Base-by-base conservation (phyloP, 2,888 invertebrate species). In the Platycheirus albimanus region DNA sequence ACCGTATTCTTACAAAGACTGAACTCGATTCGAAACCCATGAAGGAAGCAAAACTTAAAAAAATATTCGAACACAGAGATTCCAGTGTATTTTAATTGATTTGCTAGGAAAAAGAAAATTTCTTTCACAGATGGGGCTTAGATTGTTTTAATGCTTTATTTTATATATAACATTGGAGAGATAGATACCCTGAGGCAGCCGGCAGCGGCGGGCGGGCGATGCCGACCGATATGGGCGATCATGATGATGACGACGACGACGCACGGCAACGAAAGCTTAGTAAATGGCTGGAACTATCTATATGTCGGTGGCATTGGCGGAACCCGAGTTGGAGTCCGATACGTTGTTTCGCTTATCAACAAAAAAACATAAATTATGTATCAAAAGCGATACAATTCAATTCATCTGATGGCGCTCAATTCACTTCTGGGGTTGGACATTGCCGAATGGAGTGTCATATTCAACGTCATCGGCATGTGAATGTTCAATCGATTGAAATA, bases 401-500 rank as follows among this genome's bases (percentile, higher is more conserved):
- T 78, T 71, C 77, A 71, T 78, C 58, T 58, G 45, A 43, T 51
- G 71, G 71, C 66, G 71, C 61, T 49, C 15, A 43, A 41, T 78
- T 71, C 71, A 41, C 43, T 58, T 66, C 24, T 51, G 38, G 20
- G 49, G 51, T 36, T 15, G n/a, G 28, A 58, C 36, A 47, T 61
- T 67, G 66, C 45, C 61, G 58, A 78, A 58, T 69, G 20, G 30
- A 71, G 63, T 72, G 41, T 74, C 67, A 52, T 79, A 74, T 74
- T 79, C 67, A 67, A 63, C 74, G 79, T 79, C 79, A 79, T 79
- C 79, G 54, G 79, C 67, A 49, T 38, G 52, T 49, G 74, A 79
- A 63, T 79, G 74, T 49, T 63, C 45, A 79, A 74, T 74, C 79
- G 79, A 79, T 79, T 79, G 54, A 72, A 70, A 66, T 66, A n/a